Evolutionary conservation across 2,888 invertebrate genomes (phyloP), one percentile per base, ranked within the genome.

Genomic region (Nomada flava): DNA sequence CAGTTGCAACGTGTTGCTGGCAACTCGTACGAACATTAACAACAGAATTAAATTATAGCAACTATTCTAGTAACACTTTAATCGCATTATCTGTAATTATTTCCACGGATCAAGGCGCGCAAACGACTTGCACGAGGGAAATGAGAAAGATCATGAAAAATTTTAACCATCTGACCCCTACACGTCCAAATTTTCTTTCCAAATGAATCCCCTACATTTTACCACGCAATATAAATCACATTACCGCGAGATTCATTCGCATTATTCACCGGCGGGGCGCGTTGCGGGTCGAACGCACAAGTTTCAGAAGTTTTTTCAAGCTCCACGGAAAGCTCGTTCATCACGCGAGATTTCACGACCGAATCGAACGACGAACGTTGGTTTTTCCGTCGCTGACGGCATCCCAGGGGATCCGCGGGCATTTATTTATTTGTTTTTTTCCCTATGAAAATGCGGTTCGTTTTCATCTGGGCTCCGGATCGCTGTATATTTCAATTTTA

Each of bases 201-300:
- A 50, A 42, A 55, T 64, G 55, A 76, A 76, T 79, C 57, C 57
- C 20, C 78, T 57, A 76, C 57, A 76, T 69, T 57, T 79, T 50
- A 76, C 68, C 44, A 68, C 47, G 20, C 23, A 55, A 63, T 64
- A 79, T 76, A 68, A 69, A 68, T 79, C 76, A 76, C 68, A 79
- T 79, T 76, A 76, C 62, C n/a, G 68, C 65, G 26, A 20, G 62
- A 78, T 76, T 62, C 63, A 42, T 76, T 69, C 76, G 68, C 78
- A 76, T 79, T 79, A 79, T 69, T 79, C 78, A 79, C 26, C 68
- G 23, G 50, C 11, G 55, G 55, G 55, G 50, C 50, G 50, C 44
- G 50, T 63, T 44, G 68, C 44, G 42, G 23, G 26, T 42, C 55
- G 76, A 68, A 79, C 64, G 78, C 76, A 59, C 44, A 68, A 69